Percentiles rank a stretch among this genome's conserved stretches.
Conservation (phyloP, 2,797 vertebrate species). For the Perodicticus potto region DNA sequence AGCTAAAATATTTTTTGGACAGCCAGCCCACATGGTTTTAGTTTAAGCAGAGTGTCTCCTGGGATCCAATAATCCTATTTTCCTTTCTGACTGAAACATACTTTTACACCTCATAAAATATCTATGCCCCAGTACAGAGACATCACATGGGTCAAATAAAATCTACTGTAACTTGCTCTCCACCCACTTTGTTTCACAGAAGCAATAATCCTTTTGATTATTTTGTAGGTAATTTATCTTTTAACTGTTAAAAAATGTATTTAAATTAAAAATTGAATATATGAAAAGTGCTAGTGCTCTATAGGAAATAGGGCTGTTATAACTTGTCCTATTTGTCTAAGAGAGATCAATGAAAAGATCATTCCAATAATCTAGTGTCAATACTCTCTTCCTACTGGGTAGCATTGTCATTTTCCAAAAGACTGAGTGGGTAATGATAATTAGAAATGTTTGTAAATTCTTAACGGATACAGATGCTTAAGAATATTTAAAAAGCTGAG, state of each 20-base stretch:
- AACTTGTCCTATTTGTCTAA: not conserved
- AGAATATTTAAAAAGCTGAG: not conserved
- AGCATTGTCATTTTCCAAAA: not conserved
- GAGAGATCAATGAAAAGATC: not conserved
- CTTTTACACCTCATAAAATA: not conserved
- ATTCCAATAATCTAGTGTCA: not conserved
- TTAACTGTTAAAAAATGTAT: not conserved
- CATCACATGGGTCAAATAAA: not conserved
- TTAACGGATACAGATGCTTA: not conserved
- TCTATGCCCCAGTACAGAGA: not conserved
- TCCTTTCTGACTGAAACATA: constrained; percentile 23
- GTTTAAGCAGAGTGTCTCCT: constrained; percentile 51
- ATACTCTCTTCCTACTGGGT: not conserved
- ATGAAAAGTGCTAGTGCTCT: not conserved
- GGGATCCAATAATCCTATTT: constrained; percentile 40
- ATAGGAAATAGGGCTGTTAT: not conserved
- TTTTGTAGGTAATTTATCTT: constrained; percentile 25
- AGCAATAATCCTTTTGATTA: not conserved
- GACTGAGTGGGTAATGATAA: not conserved
- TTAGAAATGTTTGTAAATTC: not conserved
- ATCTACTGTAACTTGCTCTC: not conserved
- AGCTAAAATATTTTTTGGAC: not conserved
- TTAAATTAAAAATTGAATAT: constrained; percentile 32
- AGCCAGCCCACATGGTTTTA: constrained; percentile 16
- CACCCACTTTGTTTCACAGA: not conserved